These are phyloP conservation scores for Trichogramma evanescens DNA, from an alignment of 2,888 invertebrate genomes.

Conservation along the genomic window DNA sequence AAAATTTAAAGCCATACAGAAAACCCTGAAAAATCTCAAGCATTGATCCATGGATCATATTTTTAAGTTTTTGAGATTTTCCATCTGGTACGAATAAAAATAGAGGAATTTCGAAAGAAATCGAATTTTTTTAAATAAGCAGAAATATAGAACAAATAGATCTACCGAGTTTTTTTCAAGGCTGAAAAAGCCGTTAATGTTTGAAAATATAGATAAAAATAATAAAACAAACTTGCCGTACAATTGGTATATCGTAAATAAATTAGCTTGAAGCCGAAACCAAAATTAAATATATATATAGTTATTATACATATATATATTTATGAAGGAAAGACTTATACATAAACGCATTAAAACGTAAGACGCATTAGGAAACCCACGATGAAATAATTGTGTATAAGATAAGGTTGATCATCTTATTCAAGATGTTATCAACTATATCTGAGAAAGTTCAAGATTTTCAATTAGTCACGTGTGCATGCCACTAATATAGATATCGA, in stretches of 20 bases:
- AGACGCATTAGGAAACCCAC: background rate
- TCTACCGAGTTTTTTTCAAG: background rate
- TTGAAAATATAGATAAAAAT: constrained; percentile 12
- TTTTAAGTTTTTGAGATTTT: constrained; percentile 10
- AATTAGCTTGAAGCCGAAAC: constrained; percentile 20
- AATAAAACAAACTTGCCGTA: constrained; percentile 8
- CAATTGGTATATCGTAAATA: constrained; percentile 14
- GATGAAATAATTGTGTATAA: constrained; percentile 3
- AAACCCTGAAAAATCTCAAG: constrained; percentile 15
- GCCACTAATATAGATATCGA: too few species aligned
- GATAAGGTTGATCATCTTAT: constrained; percentile 13
- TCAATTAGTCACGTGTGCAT: constrained; percentile 1
- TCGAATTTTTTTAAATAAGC: constrained; percentile 4
- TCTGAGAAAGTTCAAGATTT: background rate
- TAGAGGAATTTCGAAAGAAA: constrained; percentile 16
- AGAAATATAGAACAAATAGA: constrained; percentile 4
- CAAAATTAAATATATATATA: constrained; percentile 8
- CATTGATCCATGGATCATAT: constrained; percentile 1
- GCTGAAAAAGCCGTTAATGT: constrained; percentile 3
- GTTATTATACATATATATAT: constrained; percentile 12
- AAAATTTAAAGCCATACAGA: constrained; percentile 6
- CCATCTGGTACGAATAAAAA: constrained; percentile 11
- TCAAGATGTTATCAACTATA: constrained; percentile 7
- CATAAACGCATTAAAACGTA: constrained; percentile 10
- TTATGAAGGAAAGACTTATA: constrained; percentile 22